Evolutionary conservation across 2,113 vertebrate species (phyloP).

Genomic region (Sinosuthora webbiana): DNA sequence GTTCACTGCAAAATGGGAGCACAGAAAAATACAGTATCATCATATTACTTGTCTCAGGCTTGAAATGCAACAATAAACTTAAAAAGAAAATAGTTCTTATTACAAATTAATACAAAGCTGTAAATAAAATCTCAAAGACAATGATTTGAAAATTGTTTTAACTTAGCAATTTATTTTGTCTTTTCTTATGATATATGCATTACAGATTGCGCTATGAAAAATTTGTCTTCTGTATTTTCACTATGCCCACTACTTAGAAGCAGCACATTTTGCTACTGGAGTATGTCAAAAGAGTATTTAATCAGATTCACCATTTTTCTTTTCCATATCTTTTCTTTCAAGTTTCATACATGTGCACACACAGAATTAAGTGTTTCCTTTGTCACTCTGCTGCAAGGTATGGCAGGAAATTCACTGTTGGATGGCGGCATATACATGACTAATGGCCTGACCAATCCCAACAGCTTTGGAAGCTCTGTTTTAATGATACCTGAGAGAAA

Average conservation of each 20-base stretch:
- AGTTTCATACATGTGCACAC: background rate
- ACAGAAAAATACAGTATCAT: conserved; percentile 39
- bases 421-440: background rate
- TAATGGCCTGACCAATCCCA: background rate
- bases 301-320: background rate
- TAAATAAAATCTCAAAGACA: background rate
- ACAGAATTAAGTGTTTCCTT: background rate
- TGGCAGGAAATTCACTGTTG: background rate
- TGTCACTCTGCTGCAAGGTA: background rate
- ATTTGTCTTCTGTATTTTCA: background rate
- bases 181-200: background rate
- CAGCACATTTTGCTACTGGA: background rate
- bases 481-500: background rate
- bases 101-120: background rate
- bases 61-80: background rate
- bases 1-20: conserved; percentile 54
- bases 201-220: background rate
- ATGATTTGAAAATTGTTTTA: background rate
- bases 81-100: background rate
- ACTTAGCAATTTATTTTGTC: background rate
- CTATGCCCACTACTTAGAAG: background rate
- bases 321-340: background rate
- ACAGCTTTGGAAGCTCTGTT: background rate
- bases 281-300: background rate
- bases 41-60: conserved; percentile 6